Conservation (phyloP, 2,797 vertebrate species). For the Pogonophryne albipinna region DNA sequence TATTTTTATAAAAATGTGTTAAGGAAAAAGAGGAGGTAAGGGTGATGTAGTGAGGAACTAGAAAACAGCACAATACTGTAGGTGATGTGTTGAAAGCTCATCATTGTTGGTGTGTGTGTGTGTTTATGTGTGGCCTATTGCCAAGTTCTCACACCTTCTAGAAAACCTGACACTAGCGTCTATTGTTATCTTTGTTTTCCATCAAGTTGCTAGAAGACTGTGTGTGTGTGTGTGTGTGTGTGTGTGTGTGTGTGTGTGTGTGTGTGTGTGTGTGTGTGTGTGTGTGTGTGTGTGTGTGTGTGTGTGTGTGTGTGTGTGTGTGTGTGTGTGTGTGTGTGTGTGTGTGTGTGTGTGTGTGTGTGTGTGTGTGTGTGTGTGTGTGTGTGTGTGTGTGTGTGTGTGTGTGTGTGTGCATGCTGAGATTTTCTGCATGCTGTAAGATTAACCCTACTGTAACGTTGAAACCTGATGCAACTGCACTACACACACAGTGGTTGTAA, state of each 20-base stretch:
- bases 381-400: not conserved
- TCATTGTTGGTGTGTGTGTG: not conserved
- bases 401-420: not conserved
- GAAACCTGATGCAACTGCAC: slow-evolving; percentile 17
- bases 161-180: slow-evolving; percentile 25
- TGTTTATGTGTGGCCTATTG: slow-evolving; percentile 9
- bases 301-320: too few species aligned
- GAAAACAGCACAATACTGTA: not conserved
- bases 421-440: slow-evolving; percentile 16
- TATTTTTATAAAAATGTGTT: too few species aligned
- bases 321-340: too few species aligned
- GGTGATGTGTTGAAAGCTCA: not conserved
- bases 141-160: slow-evolving; percentile 33
- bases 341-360: too few species aligned
- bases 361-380: not conserved
- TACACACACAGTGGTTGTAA: slow-evolving; percentile 10
- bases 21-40: slow-evolving; percentile 8
- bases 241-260: too few species aligned
- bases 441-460: slow-evolving; percentile 20
- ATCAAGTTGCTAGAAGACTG: slow-evolving; percentile 12
- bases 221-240: not conserved
- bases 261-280: too few species aligned
- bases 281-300: too few species aligned
- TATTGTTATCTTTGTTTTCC: slow-evolving; percentile 49
- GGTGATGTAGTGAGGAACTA: not conserved